Percentiles rank a stretch among this genome's conserved stretches.
These are phyloP conservation scores for Oenanthe melanoleuca DNA, from an alignment of 2,113 vertebrate species.

Conservation along the genomic window DNA sequence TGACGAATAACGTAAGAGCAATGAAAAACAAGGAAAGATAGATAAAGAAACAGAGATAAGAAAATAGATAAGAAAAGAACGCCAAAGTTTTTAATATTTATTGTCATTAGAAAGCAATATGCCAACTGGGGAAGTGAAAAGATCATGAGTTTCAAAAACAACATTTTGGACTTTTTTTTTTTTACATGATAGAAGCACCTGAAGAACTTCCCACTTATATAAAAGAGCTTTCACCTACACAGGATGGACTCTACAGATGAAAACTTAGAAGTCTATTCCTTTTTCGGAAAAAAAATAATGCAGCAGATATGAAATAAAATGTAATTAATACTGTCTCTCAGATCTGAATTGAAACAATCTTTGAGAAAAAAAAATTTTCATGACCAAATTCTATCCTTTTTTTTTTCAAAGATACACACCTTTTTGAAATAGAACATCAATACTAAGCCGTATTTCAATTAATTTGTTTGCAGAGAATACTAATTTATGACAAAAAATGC, in stretches of 20 bases:
- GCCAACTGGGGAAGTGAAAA: not conserved
- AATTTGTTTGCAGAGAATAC: not conserved
- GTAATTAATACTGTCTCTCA: not conserved
- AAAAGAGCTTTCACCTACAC: not conserved
- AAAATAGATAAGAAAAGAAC: conserved; percentile 35
- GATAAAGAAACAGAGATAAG: conserved; percentile 47
- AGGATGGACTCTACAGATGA: not conserved
- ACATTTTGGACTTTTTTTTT: not conserved
- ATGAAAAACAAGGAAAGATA: conserved; percentile 41
- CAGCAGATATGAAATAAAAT: not conserved
- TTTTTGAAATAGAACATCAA: not conserved
- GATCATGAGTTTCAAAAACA: not conserved
- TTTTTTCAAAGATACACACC: not conserved
- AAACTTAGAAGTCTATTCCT: not conserved
- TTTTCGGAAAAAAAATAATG: not conserved
- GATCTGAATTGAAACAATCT: not conserved
- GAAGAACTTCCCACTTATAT: not conserved
- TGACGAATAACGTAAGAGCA: conserved; percentile 43
- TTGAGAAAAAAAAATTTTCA: not conserved
- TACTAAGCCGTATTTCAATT: not conserved
- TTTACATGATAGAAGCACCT: not conserved
- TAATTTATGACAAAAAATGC: not conserved
- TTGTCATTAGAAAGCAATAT: conserved; percentile 17
- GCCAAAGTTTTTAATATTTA: not conserved
- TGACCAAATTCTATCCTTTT: not conserved